Base-by-base conservation (phyloP, 2,888 invertebrate species). In the Amblyteles armatorius region DNA sequence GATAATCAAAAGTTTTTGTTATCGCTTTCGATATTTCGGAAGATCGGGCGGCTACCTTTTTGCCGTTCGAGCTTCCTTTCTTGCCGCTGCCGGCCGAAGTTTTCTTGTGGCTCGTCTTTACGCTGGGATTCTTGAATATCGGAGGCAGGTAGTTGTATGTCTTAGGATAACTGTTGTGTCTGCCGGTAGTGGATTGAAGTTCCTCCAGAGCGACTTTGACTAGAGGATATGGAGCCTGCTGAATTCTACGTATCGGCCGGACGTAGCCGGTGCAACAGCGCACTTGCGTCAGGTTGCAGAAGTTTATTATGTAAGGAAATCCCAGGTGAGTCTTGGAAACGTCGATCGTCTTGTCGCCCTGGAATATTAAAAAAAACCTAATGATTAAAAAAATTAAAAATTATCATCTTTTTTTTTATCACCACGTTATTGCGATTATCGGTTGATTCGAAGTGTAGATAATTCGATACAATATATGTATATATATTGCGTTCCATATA, bases 211-310 rank as follows among this genome's bases (percentile, higher is more conserved):
- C 95, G 16, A 96, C 95, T 93, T 97, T 96, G 19, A 97, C 96
- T 89, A 97, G 94, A 79, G 98, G 98, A 95, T 98, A 98, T 55
- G 98, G 97, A 33, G 97, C 97, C 94, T 97, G 97, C 88, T 97
- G 96, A 50, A 96, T 96, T 84, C 98, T 95, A 36, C 97, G 95
- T 88, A 98, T 96, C 88, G 95, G 96, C 67, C 97, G 94, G 13
- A 96, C 95, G 88, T 96, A 96, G 68, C 97, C 96, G 89, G 97
- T 96, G 86, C 96, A 96, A 91, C 96, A 95, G 90, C 97, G 95
- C 77, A 96, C 95, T 95, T 97, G 97, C 69, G 97, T 97, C 89
- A 97, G 94, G 93, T 96, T 97, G 89, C 95, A 96, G 92, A 97
- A 97, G 91, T 97, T 96, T 81, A 97, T 96, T 60, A 96, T 95